phyloP scores from a whole-genome alignment of 2,888 invertebrate genomes.

The Cylindroiulus punctatus region DNA sequence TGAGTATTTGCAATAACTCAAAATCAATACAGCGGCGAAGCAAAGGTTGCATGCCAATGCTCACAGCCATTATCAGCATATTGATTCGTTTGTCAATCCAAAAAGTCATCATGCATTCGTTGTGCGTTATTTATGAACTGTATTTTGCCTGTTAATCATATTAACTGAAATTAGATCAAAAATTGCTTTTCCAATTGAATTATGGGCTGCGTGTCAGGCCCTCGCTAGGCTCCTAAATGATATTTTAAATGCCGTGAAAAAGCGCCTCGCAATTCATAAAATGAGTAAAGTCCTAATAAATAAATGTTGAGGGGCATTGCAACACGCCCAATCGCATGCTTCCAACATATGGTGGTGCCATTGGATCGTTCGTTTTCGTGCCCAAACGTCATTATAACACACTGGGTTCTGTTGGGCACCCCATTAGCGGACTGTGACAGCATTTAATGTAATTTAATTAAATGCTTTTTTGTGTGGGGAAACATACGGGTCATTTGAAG shows the following conservation, averaged over 20 bases:
- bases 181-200: not conserved
- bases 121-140: not conserved
- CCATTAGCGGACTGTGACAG: slow-evolving; percentile 36
- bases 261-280: slow-evolving; percentile 28
- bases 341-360: not conserved
- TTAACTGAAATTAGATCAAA: slow-evolving; percentile 28
- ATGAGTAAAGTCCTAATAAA: slow-evolving; percentile 15
- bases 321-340: slow-evolving; percentile 11
- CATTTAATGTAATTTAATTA: slow-evolving; percentile 11
- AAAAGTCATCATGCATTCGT: not conserved
- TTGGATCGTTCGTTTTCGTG: not conserved
- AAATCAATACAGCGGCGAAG: not conserved
- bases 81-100: not conserved
- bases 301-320: not conserved
- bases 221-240: not conserved
- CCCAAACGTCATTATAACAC: not conserved
- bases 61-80: not conserved
- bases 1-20: not conserved
- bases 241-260: not conserved
- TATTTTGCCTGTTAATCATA: not conserved
- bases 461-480: not conserved
- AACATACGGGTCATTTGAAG: not conserved
- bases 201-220: not conserved
- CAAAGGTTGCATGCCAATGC: not conserved
- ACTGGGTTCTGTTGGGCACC: not conserved